Conservation (phyloP, 2,113 vertebrate genomes). For the Eleginops maclovinus region DNA sequence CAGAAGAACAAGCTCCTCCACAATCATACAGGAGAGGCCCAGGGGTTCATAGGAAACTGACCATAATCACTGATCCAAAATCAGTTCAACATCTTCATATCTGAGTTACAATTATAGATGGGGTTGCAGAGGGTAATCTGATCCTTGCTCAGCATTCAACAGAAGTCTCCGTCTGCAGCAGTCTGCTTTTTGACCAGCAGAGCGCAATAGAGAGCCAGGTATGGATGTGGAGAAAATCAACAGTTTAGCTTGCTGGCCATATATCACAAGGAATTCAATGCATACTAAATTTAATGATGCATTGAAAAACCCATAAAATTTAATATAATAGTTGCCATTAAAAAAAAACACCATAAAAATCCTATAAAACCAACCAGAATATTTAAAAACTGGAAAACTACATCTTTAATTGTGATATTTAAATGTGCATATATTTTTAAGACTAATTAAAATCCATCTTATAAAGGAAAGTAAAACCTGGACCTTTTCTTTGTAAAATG, state of each 20-base stretch:
- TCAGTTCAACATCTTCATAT: slow-evolving; percentile 68
- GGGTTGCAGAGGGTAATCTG: slow-evolving; percentile 59
- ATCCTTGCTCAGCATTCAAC: slow-evolving; percentile 62
- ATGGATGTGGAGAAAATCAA: slow-evolving; percentile 8
- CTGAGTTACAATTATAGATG: slow-evolving; percentile 61
- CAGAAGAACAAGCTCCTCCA: slow-evolving; percentile 49
- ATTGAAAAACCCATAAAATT: slow-evolving; percentile 10
- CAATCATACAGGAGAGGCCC: slow-evolving; percentile 48
- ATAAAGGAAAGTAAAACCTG: background rate
- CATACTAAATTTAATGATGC: slow-evolving; percentile 34
- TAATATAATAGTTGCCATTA: slow-evolving; percentile 6
- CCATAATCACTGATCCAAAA: slow-evolving; percentile 68
- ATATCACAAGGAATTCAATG: slow-evolving; percentile 44
- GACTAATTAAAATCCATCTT: background rate
- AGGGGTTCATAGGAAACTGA: slow-evolving; percentile 58
- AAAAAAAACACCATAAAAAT: background rate
- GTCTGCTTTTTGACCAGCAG: slow-evolving; percentile 68
- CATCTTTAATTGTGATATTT: too few relatives aligned
- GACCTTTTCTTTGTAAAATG: background rate
- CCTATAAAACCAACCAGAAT: background rate
- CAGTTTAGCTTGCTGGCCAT: slow-evolving; percentile 18
- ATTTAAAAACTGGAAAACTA: background rate
- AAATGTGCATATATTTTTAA: background rate
- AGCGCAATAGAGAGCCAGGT: slow-evolving; percentile 62
- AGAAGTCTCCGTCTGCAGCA: slow-evolving; percentile 38